Evolutionary conservation across 92 coral and sea anemone genomes (phyloP).

Genomic region (Desmophyllum pertusum): DNA sequence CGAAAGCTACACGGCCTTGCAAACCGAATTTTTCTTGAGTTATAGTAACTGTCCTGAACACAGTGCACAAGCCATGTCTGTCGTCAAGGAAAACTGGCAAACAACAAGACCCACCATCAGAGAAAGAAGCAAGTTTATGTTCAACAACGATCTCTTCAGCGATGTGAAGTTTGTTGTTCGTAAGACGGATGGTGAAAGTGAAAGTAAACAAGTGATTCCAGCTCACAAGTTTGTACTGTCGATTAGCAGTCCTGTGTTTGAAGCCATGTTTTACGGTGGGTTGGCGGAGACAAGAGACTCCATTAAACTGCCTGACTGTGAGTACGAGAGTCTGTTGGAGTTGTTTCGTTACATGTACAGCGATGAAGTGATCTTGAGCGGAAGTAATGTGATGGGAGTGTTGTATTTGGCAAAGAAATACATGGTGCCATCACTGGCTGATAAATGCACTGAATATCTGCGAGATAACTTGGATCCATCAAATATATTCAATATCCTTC

Average conservation of each 20-base stretch:
- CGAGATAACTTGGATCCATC: no score
- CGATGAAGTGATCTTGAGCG: slow-evolving; percentile 61
- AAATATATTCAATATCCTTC: slow-evolving; percentile 52
- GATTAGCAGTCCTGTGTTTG: slow-evolving; percentile 48
- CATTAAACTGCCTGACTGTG: slow-evolving; percentile 70
- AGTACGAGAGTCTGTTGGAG: slow-evolving; percentile 60
- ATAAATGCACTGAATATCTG: slow-evolving; percentile 64
- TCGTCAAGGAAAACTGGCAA: slow-evolving; percentile 53
- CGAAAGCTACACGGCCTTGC: no score
- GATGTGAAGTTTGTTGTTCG: slow-evolving; percentile 51
- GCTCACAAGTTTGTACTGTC: slow-evolving; percentile 32
- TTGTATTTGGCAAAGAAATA: slow-evolving; percentile 72
- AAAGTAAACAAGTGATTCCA: slow-evolving; percentile 24
- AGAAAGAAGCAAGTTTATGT: slow-evolving; percentile 62
- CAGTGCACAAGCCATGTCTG: not conserved
- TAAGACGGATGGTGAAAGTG: slow-evolving; percentile 14
- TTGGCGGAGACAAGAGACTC: slow-evolving; percentile 61
- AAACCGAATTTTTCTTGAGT: no score
- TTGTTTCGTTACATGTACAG: slow-evolving; percentile 64
- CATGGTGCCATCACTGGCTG: slow-evolving; percentile 62
- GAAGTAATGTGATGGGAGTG: slow-evolving; percentile 62
- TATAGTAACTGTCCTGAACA: no score
- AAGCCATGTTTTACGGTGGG: slow-evolving; percentile 69
- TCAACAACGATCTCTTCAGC: slow-evolving; percentile 27
- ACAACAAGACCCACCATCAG: slow-evolving; percentile 58